phyloP scores from a whole-genome alignment of 2,113 vertebrate species.

The Gallinago media region DNA sequence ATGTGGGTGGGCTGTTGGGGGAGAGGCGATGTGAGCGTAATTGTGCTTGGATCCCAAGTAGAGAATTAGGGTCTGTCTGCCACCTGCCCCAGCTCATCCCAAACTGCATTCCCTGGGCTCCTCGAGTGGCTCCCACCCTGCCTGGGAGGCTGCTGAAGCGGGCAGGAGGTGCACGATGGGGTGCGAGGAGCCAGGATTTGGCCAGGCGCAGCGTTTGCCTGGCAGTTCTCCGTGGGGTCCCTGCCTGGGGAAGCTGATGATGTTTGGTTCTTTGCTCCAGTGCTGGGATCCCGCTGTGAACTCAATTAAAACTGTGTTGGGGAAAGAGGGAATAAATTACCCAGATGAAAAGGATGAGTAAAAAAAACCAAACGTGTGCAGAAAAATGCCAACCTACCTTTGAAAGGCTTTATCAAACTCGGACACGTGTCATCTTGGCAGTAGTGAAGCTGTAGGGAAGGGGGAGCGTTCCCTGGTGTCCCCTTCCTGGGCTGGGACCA shows the following conservation, averaged over 20 bases:
- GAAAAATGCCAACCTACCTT: slow-evolving; percentile 20
- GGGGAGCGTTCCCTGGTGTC: neutral
- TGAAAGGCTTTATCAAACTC: neutral
- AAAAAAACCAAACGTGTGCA: neutral
- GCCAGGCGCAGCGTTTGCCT: neutral
- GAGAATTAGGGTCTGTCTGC: accelerated
- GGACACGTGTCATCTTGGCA: neutral
- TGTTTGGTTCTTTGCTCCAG: neutral
- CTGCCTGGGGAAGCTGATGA: neutral
- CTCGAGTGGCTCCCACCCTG: neutral
- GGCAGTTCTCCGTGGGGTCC: neutral
- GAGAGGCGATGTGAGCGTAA: neutral
- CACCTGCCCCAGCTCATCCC: neutral
- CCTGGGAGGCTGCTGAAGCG: neutral
- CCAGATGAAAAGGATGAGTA: slow-evolving; percentile 21
- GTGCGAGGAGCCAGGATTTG: neutral
- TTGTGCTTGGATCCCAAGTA: neutral
- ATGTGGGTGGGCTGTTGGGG: neutral
- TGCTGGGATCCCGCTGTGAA: neutral
- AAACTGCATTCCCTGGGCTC: neutral
- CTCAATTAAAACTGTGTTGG: slow-evolving; percentile 42
- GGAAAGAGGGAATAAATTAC: slow-evolving; percentile 41
- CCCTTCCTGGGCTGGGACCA: neutral
- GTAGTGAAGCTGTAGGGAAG: neutral
- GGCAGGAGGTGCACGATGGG: neutral